Evolutionary conservation across 1,140 invertebrate species (phyloP).

Genomic region (Dolichoris vasculosae): DNA sequence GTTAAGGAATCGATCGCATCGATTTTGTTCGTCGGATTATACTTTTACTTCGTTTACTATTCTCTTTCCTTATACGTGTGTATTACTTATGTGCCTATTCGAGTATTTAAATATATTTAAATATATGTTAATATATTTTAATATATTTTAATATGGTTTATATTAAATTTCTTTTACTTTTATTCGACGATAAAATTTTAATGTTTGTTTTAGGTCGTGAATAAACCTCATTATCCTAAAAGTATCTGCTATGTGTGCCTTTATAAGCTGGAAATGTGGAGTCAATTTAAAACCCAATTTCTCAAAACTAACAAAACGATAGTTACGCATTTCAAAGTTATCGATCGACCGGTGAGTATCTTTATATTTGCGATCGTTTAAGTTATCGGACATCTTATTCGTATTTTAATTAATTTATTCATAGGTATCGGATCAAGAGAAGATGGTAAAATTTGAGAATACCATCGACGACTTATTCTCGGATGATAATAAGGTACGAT

Average conservation of each 20-base stretch:
- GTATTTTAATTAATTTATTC: too few relatives aligned
- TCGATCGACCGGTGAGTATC: conserved; percentile 59
- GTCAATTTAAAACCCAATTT: conserved; percentile 68
- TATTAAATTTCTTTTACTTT: background rate
- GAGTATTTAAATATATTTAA: too few relatives aligned
- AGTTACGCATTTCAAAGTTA: conserved; percentile 60
- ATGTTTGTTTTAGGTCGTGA: conserved; percentile 64
- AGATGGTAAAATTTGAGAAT: background rate
- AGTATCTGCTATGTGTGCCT: conserved; percentile 69
- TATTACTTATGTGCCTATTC: too few relatives aligned
- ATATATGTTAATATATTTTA: too few relatives aligned
- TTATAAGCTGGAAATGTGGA: conserved; percentile 71
- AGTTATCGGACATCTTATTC: too few relatives aligned
- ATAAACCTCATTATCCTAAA: conserved; percentile 62
- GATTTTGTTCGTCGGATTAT: too few relatives aligned
- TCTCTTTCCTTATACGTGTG: too few relatives aligned
- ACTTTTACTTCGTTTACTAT: too few relatives aligned
- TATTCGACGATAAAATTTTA: too few relatives aligned
- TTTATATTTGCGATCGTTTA: conserved; percentile 6
- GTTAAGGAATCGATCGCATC: too few relatives aligned
- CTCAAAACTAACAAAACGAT: conserved; percentile 63
- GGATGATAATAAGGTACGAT: conserved; percentile 29
- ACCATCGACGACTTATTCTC: conserved; percentile 14
- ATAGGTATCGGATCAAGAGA: background rate
- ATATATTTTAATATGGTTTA: too few relatives aligned